Percentiles rank a stretch among this genome's conserved stretches.
These are phyloP conservation scores for Theocolax elegans DNA, from an alignment of 1,140 invertebrate genomes.

Conservation along the genomic window DNA sequence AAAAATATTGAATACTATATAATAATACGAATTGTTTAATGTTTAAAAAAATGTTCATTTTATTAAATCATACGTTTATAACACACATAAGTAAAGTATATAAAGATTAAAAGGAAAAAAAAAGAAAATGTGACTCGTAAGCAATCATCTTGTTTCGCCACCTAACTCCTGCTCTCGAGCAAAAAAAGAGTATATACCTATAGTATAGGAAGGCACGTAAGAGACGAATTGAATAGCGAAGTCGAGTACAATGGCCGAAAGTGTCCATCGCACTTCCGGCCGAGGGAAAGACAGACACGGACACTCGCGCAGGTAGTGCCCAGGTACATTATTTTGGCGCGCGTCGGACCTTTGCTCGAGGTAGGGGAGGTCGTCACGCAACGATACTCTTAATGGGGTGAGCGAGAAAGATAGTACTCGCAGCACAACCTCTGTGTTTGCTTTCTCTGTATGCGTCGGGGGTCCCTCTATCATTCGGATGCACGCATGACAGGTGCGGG, in stretches of 20 bases:
- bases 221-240: neutral
- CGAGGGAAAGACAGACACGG: neutral
- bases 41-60: no score
- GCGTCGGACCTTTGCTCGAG: neutral
- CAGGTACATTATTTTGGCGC: slow-evolving; percentile 13
- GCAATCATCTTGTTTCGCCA: no score
- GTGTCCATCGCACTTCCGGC: slow-evolving; percentile 14
- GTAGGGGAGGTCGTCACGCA: slow-evolving; percentile 60
- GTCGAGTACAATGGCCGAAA: slow-evolving; percentile 8
- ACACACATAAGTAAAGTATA: no score
- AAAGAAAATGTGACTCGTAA: no score
- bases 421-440: slow-evolving; percentile 52
- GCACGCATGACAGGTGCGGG: slow-evolving; percentile 67
- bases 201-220: no score
- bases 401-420: slow-evolving; percentile 25
- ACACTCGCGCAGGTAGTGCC: neutral
- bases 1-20: no score
- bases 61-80: no score
- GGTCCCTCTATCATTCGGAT: slow-evolving; percentile 65
- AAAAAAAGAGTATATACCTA: neutral
- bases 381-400: slow-evolving; percentile 59
- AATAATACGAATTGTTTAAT: no score
- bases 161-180: neutral
- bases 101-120: no score
- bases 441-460: slow-evolving; percentile 28